Evolutionary conservation across 2,113 vertebrate species (phyloP), one percentile per base, ranked within the genome.

Genomic region (Narcine bancroftii): DNA sequence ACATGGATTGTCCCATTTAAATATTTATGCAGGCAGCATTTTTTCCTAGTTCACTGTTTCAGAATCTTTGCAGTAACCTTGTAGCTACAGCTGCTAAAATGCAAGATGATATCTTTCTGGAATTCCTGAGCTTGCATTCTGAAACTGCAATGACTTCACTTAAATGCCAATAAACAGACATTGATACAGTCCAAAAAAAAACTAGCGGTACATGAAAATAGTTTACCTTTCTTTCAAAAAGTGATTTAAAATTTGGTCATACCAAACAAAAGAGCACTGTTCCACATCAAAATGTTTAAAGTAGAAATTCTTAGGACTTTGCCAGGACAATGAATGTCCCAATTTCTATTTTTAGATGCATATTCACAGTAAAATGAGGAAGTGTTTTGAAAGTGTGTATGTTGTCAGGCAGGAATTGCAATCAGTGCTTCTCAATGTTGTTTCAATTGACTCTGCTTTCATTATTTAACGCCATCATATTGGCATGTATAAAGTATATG

Each of bases 241-340:
- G 71, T 39, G 65, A 60, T 36, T 89, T 65, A 42, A 89, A 69
- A 91, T 66, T 60, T 63, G 36, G 33, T 42, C 24, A 47, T 47
- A 91, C 39, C 42, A 15, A 69, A 50, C 60, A 91, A 91, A 91
- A 39, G 65, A 71, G 24, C 33, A 47, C 9, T 91, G 89, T 71
- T 69, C 47, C 63, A 47, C 26, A 45, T 69, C 89, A 71, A 69
- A 45, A 91, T 71, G 89, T 91, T 91, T 91, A 66, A 91, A 69
- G 24, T 65, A 29, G 36, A 91, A 42, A 91, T 91, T 69, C 42
- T 91, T 91, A 65, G 39, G 45, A 15, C 42, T 0, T 71, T 91
- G 89, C 89, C 89, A 91, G 36, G 60, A 47, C 26, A 63, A 45
- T 15, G 3, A 91, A 91, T 91, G 63, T 39, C 66, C 71, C 42